Conservation (phyloP, 2,888 invertebrate genomes). For the Monopis laevigella region DNA sequence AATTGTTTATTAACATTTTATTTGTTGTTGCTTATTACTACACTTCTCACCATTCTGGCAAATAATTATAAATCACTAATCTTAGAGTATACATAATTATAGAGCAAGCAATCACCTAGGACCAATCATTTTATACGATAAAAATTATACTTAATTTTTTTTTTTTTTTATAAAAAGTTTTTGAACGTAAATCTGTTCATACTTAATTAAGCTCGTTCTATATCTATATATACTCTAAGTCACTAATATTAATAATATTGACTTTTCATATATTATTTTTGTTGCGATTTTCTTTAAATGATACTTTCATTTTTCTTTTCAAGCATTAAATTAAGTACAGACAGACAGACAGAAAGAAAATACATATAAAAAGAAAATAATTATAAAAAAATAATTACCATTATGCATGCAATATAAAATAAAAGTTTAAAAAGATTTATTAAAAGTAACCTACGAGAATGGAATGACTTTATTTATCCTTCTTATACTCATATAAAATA, state of each 20-base stretch:
- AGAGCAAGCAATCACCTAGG: conserved; percentile 34
- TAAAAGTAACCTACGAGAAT: conserved; percentile 4
- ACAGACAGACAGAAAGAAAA: conserved; percentile 53
- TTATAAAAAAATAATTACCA: conserved; percentile 32
- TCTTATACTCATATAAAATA: background rate
- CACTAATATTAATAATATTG: conserved; percentile 49
- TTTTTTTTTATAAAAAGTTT: too few species aligned
- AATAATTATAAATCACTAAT: too few species aligned
- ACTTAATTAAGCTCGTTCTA: conserved; percentile 48
- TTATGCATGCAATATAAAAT: conserved; percentile 2
- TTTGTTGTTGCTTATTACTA: conserved; percentile 52
- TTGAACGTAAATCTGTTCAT: conserved; percentile 58
- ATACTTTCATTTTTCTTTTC: conserved; percentile 64
- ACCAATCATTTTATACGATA: too few species aligned
- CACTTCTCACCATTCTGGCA: conserved; percentile 53
- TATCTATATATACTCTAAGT: background rate
- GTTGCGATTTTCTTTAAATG: conserved; percentile 18
- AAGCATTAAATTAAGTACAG: conserved; percentile 49
- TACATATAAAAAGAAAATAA: conserved; percentile 43
- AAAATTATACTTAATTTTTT: too few species aligned
- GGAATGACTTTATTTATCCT: conserved; percentile 4
- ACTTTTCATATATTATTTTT: conserved; percentile 37
- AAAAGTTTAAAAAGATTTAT: background rate
- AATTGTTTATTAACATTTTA: conserved; percentile 70
- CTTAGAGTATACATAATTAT: too few species aligned